Evolutionary conservation across 2,113 vertebrate genomes (phyloP), one percentile per base, ranked within the genome.

Genomic region (Brachyhypopomus gauderio): DNA sequence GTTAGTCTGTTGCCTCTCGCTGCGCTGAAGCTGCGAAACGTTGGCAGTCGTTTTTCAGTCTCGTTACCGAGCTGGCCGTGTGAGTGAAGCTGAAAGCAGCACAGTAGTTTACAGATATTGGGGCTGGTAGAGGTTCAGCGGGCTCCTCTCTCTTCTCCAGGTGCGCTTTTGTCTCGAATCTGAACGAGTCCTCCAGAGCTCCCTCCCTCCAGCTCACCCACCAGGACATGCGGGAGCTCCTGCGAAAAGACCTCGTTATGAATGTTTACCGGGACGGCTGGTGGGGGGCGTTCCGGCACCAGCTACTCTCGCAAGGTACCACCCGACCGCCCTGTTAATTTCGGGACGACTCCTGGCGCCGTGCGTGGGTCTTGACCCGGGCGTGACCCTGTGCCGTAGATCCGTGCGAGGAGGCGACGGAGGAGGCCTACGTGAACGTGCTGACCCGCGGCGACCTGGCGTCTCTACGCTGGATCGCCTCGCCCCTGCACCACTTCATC

Each of bases 391-490:
- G 0, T 81, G 23, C 82, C 72, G 1, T 84, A 99, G 97, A 88
- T 25, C 91, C 91, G 38, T 89, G 91, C 0, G 88, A 93, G 84
- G 93, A 95, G 77, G 0, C 88, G 86, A 97, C 96, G 0, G 92
- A 96, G 59, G 94, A 95, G 0, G 98, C 98, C 12, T 99, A 96
- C 3, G 93, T 99, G 3, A 98, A 96, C 0, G 93, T 94, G 2
- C 86, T 99, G 85, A 98, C 96, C 2, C 95, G 96, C 0, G 98
- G 98, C 4, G 97, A 99, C 85, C 95, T 99, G 20, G 97, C 98
- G 0, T 97, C 97, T 2, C 94, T 99, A 83, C 88, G 77, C 64
- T 99, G 98, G 98, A 97, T 99, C 20, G 92, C 93, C 5, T 97
- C 97, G 0, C 97, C 98, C 0, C 92, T 96, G 80, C 88, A 59